Percentiles rank a stretch among this genome's conserved stretches.
phyloP scores from a whole-genome alignment of 2,113 vertebrate genomes.

The Eurystomus gularis region DNA sequence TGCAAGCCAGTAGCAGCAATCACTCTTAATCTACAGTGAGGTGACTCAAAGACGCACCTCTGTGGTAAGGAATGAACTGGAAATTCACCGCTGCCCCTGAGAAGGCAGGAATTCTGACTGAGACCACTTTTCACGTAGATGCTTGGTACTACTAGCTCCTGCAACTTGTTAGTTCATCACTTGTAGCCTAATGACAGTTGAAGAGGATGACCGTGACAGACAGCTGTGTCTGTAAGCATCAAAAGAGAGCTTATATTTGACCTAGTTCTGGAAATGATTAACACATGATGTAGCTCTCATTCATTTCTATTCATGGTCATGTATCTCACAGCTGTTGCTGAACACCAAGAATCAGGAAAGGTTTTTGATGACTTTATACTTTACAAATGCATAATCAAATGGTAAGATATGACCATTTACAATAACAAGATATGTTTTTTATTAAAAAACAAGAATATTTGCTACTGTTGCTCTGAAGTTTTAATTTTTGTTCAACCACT shows the following conservation, averaged over 20 bases:
- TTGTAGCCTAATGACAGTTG: background rate
- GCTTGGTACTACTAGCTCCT: background rate
- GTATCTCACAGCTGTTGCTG: constrained; percentile 35
- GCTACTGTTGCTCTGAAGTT: background rate
- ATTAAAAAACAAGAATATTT: background rate
- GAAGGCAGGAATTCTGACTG: background rate
- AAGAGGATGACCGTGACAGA: constrained; percentile 33
- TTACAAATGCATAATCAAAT: background rate
- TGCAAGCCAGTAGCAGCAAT: background rate
- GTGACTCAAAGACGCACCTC: background rate
- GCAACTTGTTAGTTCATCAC: constrained; percentile 16
- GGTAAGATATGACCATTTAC: background rate
- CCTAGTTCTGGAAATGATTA: constrained; percentile 63
- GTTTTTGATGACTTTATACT: background rate
- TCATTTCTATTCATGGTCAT: constrained; percentile 40
- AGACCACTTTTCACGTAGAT: background rate
- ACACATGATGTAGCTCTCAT: constrained; percentile 61
- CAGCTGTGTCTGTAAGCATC: constrained; percentile 46
- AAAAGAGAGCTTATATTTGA: constrained; percentile 44
- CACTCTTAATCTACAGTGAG: background rate
- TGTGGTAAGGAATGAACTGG: background rate
- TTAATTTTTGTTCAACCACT: background rate
- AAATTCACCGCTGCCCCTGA: background rate
- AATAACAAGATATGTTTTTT: background rate
- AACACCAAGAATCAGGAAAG: constrained; percentile 12